Evolutionary conservation across 2,113 vertebrate genomes (phyloP).

Genomic region (Elanus axillaris): DNA sequence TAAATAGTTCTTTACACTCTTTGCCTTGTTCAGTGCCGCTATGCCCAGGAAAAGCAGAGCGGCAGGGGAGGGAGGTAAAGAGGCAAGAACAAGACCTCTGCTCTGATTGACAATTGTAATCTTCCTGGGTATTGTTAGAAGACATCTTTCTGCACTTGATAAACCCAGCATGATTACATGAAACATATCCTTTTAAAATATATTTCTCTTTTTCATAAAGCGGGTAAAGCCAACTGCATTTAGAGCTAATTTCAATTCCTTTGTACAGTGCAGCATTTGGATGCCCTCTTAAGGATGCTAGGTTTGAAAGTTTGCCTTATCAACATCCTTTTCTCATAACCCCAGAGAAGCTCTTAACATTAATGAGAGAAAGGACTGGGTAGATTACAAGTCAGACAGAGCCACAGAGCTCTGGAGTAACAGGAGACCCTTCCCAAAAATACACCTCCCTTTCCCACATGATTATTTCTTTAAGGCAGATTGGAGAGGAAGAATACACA

Average conservation of each 20-base stretch:
- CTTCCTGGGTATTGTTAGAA: constrained; percentile 40
- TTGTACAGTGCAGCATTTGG: constrained; percentile 53
- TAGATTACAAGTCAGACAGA: background rate
- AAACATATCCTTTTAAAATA: constrained; percentile 42
- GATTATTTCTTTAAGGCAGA: background rate
- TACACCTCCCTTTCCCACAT: background rate
- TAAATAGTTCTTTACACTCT: constrained; percentile 2
- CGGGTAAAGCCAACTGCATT: constrained; percentile 31
- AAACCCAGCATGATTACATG: constrained; percentile 32
- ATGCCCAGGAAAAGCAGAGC: constrained; percentile 13
- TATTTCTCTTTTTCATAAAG: constrained; percentile 12
- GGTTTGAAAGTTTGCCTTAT: constrained; percentile 26
- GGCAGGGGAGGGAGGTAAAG: background rate
- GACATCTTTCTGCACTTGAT: constrained; percentile 37
- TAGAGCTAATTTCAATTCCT: constrained; percentile 28
- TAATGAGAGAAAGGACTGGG: background rate
- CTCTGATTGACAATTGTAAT: constrained; percentile 42
- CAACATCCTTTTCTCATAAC: background rate
- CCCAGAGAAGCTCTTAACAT: background rate
- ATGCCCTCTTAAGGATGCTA: constrained; percentile 59
- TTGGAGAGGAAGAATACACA: background rate
- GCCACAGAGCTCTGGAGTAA: background rate
- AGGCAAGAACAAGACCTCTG: background rate
- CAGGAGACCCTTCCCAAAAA: background rate
- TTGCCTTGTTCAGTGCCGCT: background rate